Conservation (phyloP, 2,113 vertebrate species). For the Chaetorhynchus papuensis region DNA sequence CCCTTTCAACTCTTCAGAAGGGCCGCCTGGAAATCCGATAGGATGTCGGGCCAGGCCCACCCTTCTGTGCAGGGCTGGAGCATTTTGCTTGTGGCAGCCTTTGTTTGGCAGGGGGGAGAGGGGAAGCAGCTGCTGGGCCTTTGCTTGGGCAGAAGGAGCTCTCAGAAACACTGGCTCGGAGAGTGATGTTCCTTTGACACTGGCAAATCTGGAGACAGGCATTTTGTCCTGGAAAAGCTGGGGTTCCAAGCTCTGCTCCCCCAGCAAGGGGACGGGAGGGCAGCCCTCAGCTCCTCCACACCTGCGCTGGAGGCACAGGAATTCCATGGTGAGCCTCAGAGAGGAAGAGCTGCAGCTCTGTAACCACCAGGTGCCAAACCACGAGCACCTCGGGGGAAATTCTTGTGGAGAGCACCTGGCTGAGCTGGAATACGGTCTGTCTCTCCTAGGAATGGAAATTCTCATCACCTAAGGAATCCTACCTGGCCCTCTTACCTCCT, state of each 20-base stretch:
- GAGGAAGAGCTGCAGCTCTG: slow-evolving; percentile 10
- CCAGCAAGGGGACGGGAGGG: neutral
- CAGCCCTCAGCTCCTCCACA: neutral
- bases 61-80: neutral
- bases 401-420: neutral
- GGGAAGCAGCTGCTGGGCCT: slow-evolving; percentile 19
- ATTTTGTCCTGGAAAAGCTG: neutral
- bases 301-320: neutral
- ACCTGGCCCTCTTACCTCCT: neutral
- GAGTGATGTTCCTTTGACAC: neutral
- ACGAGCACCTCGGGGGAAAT: neutral
- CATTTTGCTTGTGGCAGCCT: slow-evolving; percentile 6
- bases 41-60: neutral
- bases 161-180: neutral
- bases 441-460: neutral
- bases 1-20: slow-evolving; percentile 27
- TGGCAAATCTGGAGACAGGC: neutral
- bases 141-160: neutral
- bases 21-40: slow-evolving; percentile 12
- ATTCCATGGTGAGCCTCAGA: neutral
- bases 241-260: neutral
- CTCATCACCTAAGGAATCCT: neutral
- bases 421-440: neutral
- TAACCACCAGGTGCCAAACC: neutral
- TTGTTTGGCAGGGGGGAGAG: neutral